Conservation (phyloP, 2,888 invertebrate genomes). For the Mantis religiosa region DNA sequence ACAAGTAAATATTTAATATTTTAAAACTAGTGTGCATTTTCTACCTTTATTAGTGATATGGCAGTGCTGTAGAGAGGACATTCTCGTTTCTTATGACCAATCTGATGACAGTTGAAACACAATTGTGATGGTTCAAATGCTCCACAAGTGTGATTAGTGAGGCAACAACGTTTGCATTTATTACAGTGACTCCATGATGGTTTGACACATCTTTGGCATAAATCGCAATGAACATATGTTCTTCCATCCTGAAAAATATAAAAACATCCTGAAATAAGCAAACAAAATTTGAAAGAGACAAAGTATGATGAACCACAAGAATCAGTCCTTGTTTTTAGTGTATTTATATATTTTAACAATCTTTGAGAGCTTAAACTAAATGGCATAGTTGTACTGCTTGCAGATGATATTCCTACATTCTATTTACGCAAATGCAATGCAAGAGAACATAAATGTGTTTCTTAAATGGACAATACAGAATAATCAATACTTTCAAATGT, state of each 20-base stretch:
- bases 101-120: slow-evolving; percentile 55
- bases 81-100: slow-evolving; percentile 53
- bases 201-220: slow-evolving; percentile 75
- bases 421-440: too few species aligned
- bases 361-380: too few species aligned
- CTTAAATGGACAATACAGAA: too few species aligned
- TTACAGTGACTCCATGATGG: slow-evolving; percentile 77
- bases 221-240: slow-evolving; percentile 62
- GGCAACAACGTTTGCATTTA: slow-evolving; percentile 63
- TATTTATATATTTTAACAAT: too few species aligned
- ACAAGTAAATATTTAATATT: neutral
- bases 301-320: too few species aligned
- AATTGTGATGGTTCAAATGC: slow-evolving; percentile 33
- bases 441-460: too few species aligned
- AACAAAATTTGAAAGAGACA: too few species aligned
- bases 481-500: too few species aligned
- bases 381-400: too few species aligned
- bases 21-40: neutral
- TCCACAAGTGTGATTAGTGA: slow-evolving; percentile 52
- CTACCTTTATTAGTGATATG: neutral
- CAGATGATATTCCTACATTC: too few species aligned
- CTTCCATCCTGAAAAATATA: slow-evolving; percentile 54
- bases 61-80: slow-evolving; percentile 44
- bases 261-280: too few species aligned
- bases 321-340: too few species aligned